These are phyloP conservation scores for Pseudorhiza aurosa DNA, from an alignment of 30 jellyfish, hydroid and myxozoan genomes.

Conservation along the genomic window DNA sequence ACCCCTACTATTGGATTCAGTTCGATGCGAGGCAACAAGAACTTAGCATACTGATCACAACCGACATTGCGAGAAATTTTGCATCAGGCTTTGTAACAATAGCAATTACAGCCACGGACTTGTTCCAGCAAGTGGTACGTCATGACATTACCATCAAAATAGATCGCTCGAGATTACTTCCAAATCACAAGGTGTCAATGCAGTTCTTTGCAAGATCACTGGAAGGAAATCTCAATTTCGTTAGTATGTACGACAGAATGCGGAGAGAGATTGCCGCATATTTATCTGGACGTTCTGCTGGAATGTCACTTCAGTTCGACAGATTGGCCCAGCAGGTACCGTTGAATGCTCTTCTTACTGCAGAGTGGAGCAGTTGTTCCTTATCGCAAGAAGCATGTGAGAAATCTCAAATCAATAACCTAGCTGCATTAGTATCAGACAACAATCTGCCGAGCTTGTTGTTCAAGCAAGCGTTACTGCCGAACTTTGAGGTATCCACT, in stretches of 20 bases:
- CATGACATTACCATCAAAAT: conserved; percentile 32
- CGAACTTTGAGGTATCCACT: conserved; percentile 20
- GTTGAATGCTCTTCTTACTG: conserved; percentile 1
- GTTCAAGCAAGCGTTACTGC: conserved; percentile 48
- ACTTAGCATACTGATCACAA: conserved; percentile 34
- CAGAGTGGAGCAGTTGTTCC: conserved; percentile 79
- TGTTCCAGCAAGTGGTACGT: conserved; percentile 21
- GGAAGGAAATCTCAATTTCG: conserved; percentile 10
- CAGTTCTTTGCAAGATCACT: conserved; percentile 27
- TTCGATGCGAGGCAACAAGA: conserved; percentile 73
- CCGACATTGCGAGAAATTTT: conserved; percentile 47
- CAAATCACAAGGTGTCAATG: conserved; percentile 63
- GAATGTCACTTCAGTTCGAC: conserved; percentile 38
- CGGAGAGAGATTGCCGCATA: conserved; percentile 43
- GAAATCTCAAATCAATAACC: neutral
- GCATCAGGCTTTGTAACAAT: conserved; percentile 15
- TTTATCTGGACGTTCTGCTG: conserved; percentile 12
- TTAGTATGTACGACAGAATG: conserved; percentile 20
- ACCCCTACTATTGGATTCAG: conserved; percentile 58
- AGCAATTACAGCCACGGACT: conserved; percentile 73
- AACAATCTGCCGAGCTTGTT: conserved; percentile 30
- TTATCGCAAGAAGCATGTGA: conserved; percentile 63
- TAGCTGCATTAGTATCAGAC: neutral
- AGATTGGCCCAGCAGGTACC: conserved; percentile 13
- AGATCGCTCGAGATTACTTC: neutral